A percentile compares a stretch with the other conserved stretches of the same genome.
These are phyloP conservation scores for Chitala chitala DNA, from an alignment of 2,113 vertebrate species.

Conservation along the genomic window DNA sequence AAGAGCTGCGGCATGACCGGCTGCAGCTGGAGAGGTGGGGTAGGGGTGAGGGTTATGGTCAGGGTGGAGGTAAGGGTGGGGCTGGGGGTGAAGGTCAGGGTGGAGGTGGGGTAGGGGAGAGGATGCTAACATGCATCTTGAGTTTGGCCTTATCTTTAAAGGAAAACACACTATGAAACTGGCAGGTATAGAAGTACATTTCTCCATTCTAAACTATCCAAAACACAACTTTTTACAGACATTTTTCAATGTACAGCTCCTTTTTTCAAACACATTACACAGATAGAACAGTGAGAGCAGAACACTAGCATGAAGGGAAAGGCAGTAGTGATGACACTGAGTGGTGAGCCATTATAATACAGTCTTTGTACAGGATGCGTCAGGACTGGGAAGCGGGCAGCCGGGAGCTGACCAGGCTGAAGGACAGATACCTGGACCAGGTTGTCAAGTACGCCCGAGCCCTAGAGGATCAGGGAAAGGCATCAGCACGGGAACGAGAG, in stretches of 20 bases:
- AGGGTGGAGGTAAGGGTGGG: neutral
- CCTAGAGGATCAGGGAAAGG: conserved; percentile 79
- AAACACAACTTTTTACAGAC: too few relatives aligned
- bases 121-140: too few relatives aligned
- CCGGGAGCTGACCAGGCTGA: conserved; percentile 78
- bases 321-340: neutral
- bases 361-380: conserved; percentile 52
- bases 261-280: too few relatives aligned
- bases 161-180: too few relatives aligned
- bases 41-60: neutral
- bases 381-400: conserved; percentile 80
- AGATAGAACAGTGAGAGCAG: too few relatives aligned
- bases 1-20: conserved; percentile 70
- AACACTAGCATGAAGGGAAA: neutral
- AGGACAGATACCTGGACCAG: conserved; percentile 85
- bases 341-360: neutral
- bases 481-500: conserved; percentile 72
- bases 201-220: too few relatives aligned
- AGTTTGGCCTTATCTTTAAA: too few relatives aligned
- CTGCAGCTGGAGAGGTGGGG: conserved; percentile 71
- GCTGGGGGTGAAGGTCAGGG: too few relatives aligned
- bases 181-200: too few relatives aligned
- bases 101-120: too few relatives aligned
- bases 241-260: too few relatives aligned
- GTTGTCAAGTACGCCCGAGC: conserved; percentile 82